phyloP scores from a whole-genome alignment of 2,797 vertebrate genomes.

The Cuniculus paca region DNA sequence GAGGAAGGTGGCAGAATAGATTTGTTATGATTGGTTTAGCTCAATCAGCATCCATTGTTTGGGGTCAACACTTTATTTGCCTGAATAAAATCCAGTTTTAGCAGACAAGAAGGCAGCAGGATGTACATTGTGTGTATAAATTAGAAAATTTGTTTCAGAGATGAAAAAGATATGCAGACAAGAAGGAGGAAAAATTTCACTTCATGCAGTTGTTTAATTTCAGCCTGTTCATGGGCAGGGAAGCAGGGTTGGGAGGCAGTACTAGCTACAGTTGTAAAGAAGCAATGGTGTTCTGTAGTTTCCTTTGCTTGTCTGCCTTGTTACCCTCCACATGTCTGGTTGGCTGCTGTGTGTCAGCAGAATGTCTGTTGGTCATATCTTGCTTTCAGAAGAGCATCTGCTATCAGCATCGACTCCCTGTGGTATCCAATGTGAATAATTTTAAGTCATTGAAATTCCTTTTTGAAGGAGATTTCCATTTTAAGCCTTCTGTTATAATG shows the following conservation, averaged over 20 bases:
- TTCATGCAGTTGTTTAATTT: conserved; percentile 11
- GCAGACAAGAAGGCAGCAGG: neutral
- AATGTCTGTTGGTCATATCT: neutral
- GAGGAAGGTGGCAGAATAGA: neutral
- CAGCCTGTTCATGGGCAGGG: neutral
- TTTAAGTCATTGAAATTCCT: conserved; percentile 39
- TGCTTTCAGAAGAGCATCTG: conserved; percentile 37
- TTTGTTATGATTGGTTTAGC: neutral
- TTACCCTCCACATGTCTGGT: neutral
- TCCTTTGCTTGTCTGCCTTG: neutral
- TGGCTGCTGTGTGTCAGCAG: neutral
- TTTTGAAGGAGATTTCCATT: conserved; percentile 59
- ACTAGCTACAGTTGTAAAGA: neutral
- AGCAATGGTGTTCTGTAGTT: neutral
- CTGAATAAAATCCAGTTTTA: neutral
- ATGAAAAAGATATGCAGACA: neutral
- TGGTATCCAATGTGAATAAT: conserved; percentile 4
- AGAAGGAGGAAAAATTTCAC: neutral
- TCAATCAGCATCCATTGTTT: neutral
- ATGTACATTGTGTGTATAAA: neutral
- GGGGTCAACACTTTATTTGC: neutral
- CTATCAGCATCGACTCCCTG: neutral
- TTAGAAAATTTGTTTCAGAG: neutral
- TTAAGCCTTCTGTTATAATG: conserved; percentile 63
- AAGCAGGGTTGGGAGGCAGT: neutral